Percentiles rank a stretch among this genome's conserved stretches.
Evolutionary conservation across 2,113 vertebrate species (phyloP).

Genomic region (Bolborhynchus lineola): DNA sequence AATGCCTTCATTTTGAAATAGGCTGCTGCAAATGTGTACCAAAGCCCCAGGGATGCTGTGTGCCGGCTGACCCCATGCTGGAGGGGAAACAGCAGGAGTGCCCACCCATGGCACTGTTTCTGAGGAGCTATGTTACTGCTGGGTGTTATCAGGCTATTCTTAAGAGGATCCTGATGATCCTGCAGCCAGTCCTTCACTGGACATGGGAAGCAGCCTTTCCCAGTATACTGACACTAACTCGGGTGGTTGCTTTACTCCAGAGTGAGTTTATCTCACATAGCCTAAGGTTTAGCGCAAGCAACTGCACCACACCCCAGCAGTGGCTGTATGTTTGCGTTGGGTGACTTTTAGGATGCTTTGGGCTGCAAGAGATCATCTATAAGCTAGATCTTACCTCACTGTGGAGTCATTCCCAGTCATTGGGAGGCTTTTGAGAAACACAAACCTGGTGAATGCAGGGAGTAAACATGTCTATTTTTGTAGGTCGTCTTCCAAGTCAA

Average conservation of each 20-base stretch:
- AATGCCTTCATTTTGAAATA: not conserved
- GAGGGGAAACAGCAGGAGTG: not conserved
- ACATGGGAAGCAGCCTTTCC: not conserved
- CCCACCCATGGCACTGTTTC: not conserved
- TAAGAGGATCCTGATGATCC: not conserved
- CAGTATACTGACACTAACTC: too few relatives aligned
- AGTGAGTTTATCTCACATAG: not conserved
- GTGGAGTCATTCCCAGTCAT: not conserved
- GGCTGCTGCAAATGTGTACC: not conserved
- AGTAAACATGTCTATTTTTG: conserved; percentile 41
- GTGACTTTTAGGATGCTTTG: not conserved
- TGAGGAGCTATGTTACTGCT: not conserved
- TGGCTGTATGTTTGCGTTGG: not conserved
- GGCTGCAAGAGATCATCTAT: not conserved
- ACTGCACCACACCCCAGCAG: not conserved
- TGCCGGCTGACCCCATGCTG: not conserved
- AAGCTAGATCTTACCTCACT: not conserved
- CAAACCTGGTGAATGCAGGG: not conserved
- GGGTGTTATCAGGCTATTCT: not conserved
- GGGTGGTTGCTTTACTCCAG: not conserved
- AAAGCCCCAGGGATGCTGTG: not conserved
- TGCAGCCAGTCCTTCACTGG: not conserved
- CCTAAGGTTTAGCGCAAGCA: not conserved
- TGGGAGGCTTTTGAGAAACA: not conserved
- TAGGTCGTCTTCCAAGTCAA: conserved; percentile 15